phyloP scores from a whole-genome alignment of 2,888 invertebrate species.

The Pyrgus malvae region DNA sequence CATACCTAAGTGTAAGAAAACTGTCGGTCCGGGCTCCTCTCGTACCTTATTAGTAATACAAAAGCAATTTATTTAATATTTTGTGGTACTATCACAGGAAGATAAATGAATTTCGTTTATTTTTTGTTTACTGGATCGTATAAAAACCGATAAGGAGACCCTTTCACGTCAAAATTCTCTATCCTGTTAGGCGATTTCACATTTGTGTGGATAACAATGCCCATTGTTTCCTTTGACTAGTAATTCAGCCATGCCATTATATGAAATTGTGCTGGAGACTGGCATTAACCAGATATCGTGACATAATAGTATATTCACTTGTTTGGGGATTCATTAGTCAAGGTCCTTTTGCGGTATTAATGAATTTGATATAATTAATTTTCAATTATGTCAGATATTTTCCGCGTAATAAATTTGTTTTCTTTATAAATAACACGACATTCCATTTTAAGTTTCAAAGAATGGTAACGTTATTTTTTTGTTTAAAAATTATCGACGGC shows the following conservation, averaged over 20 bases:
- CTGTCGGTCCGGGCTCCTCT: background rate
- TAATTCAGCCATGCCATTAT: constrained; percentile 46
- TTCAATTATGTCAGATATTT: constrained; percentile 4
- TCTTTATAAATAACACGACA: too few relatives aligned
- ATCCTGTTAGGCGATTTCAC: constrained; percentile 50
- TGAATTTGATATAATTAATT: background rate
- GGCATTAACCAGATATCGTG: constrained; percentile 23
- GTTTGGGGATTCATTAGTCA: constrained; percentile 4
- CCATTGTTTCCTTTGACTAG: constrained; percentile 54
- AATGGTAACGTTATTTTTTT: too few relatives aligned
- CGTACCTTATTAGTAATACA: background rate
- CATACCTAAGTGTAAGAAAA: background rate
- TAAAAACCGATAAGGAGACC: constrained; percentile 43
- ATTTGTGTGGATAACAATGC: constrained; percentile 51
- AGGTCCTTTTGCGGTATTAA: constrained; percentile 8
- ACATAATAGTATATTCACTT: constrained; percentile 8
- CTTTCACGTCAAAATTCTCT: constrained; percentile 52
- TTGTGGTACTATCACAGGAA: too few relatives aligned
- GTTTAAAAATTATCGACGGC: too few relatives aligned
- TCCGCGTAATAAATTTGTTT: too few relatives aligned
- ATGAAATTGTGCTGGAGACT: constrained; percentile 31
- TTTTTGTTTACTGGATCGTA: constrained; percentile 40
- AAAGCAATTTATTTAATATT: constrained; percentile 3
- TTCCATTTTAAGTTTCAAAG: too few relatives aligned
- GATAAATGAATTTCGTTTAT: constrained; percentile 30